These are phyloP conservation scores for Lissocephala sabroskyi DNA, from an alignment of 2,888 invertebrate species.

Conservation along the genomic window DNA sequence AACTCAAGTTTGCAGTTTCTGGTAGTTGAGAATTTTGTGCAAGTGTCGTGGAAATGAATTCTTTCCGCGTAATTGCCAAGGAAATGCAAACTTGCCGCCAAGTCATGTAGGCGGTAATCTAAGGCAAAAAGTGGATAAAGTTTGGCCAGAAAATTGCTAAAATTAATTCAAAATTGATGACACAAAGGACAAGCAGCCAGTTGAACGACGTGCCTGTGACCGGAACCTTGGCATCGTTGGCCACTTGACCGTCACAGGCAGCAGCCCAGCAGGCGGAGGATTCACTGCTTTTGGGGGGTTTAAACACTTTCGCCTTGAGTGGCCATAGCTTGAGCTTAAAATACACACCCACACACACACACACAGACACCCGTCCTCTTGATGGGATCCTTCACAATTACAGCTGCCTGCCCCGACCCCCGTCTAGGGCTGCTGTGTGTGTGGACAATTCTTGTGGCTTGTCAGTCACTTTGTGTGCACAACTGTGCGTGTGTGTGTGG, in stretches of 20 bases:
- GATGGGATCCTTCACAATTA: neutral
- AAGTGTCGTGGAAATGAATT: too few species aligned
- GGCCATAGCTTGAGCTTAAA: slow-evolving; percentile 40
- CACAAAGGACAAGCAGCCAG: slow-evolving; percentile 43
- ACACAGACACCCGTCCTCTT: slow-evolving; percentile 1
- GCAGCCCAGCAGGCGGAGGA: slow-evolving; percentile 11
- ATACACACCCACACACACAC: slow-evolving; percentile 32
- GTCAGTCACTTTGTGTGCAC: slow-evolving; percentile 41
- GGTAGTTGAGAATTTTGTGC: too few species aligned
- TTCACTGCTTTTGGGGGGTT: slow-evolving; percentile 27
- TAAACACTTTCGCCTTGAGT: slow-evolving; percentile 53
- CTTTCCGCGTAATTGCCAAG: too few species aligned
- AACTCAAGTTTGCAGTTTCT: slow-evolving; percentile 23
- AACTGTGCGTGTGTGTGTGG: slow-evolving; percentile 13
- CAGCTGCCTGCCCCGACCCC: slow-evolving; percentile 26
- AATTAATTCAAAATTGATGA: slow-evolving; percentile 60
- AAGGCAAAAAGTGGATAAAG: slow-evolving; percentile 12
- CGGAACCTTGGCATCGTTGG: slow-evolving; percentile 37
- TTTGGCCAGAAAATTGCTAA: slow-evolving; percentile 37
- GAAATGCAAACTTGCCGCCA: neutral
- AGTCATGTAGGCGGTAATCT: too few species aligned
- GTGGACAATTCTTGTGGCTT: slow-evolving; percentile 62
- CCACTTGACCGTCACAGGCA: slow-evolving; percentile 59
- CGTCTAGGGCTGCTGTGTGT: too few species aligned
- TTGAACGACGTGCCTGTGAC: slow-evolving; percentile 19